Evolutionary conservation across 2,888 invertebrate genomes (phyloP), one percentile per base, ranked within the genome.

Genomic region (Amphiduros pacificus): DNA sequence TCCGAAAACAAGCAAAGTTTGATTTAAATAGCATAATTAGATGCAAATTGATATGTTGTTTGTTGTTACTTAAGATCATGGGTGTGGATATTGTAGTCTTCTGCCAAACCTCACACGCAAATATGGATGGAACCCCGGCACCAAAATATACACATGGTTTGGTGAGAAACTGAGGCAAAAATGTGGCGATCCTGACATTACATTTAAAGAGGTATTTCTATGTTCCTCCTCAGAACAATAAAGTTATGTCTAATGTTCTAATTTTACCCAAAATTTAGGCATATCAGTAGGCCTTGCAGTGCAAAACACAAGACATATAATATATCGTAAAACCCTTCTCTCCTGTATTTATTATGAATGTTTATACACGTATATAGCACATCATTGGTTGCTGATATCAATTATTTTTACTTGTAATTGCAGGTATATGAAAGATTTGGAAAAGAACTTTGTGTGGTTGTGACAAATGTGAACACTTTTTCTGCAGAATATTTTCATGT

Each of bases 391-490:
- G n/a, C n/a, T n/a, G n/a, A n/a, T n/a, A n/a, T n/a, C n/a, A n/a
- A n/a, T n/a, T n/a, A n/a, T n/a, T n/a, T n/a, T n/a, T n/a, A n/a
- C 17, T 24, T 9, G 14, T 11, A 9, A 5, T 11, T 52, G 6
- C 58, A 71, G 71, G 57, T 70, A n/a, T 62, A 70, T 24, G 50
- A 64, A 50, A 60, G 69, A 27, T 74, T 62, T 32, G 71, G 69
- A 9, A 72, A 72, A 41, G 80, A 80, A 63, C 57, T 80, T 60
- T 79, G 79, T 67, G 66, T 80, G 3, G 73, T 77, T 11, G 78
- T 77, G 4, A 78, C 78, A 1, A 80, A 79, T 60, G 61, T 79
- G 27, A 79, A 75, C 60, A 74, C 75, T 62, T 77, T 75, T 73
- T 69, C 64, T 22, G 70, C 73, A 1, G 77, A 78, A 59, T 80